Conservation (phyloP, 2,888 invertebrate species). For the Chaitophorus viminalis region DNA sequence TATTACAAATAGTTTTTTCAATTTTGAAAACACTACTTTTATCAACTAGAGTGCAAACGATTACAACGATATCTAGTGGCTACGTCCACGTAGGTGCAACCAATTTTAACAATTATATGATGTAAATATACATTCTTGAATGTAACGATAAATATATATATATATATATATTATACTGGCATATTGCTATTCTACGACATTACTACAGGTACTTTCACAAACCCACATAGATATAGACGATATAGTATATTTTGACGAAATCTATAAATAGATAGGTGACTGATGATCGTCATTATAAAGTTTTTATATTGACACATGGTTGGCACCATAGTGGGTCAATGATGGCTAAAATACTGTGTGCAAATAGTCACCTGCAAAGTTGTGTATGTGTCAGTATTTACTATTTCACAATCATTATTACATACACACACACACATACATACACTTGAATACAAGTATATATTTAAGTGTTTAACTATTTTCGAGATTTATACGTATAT, state of each 20-base stretch:
- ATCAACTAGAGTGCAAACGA: too few species aligned
- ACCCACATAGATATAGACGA: neutral
- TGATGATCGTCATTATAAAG: constrained; percentile 6
- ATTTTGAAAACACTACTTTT: too few species aligned
- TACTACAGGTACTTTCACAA: neutral
- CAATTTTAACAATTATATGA: too few species aligned
- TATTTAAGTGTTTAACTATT: neutral
- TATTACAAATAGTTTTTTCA: too few species aligned
- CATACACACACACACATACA: neutral
- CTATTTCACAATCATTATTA: neutral
- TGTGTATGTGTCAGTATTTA: neutral
- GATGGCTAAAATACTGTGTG: constrained; percentile 34
- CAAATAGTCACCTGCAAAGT: constrained; percentile 39
- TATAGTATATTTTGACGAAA: constrained; percentile 25
- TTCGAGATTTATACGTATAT: neutral
- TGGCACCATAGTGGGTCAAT: constrained; percentile 38
- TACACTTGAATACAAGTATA: too few species aligned
- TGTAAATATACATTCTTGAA: too few species aligned
- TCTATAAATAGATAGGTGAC: constrained; percentile 47
- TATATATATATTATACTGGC: too few species aligned
- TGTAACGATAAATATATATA: too few species aligned
- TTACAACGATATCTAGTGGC: too few species aligned
- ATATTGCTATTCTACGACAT: too few species aligned
- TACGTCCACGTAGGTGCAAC: too few species aligned
- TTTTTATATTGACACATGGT: constrained; percentile 41